Conservation (phyloP, 1,140 invertebrate species). For the Bombus waltoni region DNA sequence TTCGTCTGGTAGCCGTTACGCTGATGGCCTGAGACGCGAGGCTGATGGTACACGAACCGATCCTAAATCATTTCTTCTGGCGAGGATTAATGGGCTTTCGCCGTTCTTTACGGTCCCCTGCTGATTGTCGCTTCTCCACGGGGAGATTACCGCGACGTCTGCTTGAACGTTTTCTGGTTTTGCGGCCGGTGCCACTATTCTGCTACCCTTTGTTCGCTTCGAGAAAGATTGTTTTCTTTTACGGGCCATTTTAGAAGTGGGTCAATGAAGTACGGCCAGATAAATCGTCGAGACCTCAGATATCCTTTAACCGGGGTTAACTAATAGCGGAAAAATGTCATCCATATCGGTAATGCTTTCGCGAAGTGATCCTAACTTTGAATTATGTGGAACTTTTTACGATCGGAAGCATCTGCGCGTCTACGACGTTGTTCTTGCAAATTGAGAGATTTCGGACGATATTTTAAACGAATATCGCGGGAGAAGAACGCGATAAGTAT, state of each 20-base stretch:
- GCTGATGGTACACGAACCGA: slow-evolving; percentile 32
- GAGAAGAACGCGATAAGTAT: neutral
- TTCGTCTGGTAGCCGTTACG: slow-evolving; percentile 17
- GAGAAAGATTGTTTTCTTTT: neutral
- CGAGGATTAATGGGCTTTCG: slow-evolving; percentile 57
- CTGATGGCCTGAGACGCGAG: slow-evolving; percentile 27
- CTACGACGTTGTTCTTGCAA: neutral
- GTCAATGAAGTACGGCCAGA: neutral
- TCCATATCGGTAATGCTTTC: neutral
- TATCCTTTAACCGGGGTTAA: neutral
- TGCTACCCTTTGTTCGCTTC: slow-evolving; percentile 14
- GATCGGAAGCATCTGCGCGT: neutral
- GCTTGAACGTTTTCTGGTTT: slow-evolving; percentile 10
- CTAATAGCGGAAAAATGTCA: neutral
- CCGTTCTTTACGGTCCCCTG: slow-evolving; percentile 49
- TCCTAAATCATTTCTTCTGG: slow-evolving; percentile 60
- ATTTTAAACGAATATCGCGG: neutral
- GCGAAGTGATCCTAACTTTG: neutral
- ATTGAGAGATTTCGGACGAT: neutral
- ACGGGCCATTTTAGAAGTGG: slow-evolving; percentile 5
- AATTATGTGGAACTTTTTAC: neutral
- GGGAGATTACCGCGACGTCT: slow-evolving; percentile 29
- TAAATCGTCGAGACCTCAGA: neutral
- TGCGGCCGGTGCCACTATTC: slow-evolving; percentile 14
- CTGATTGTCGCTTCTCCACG: slow-evolving; percentile 46